A percentile compares a stretch with the other conserved stretches of the same genome.
These are phyloP conservation scores for Contarinia nasturtii DNA, from an alignment of 1,140 invertebrate genomes.

Conservation along the genomic window DNA sequence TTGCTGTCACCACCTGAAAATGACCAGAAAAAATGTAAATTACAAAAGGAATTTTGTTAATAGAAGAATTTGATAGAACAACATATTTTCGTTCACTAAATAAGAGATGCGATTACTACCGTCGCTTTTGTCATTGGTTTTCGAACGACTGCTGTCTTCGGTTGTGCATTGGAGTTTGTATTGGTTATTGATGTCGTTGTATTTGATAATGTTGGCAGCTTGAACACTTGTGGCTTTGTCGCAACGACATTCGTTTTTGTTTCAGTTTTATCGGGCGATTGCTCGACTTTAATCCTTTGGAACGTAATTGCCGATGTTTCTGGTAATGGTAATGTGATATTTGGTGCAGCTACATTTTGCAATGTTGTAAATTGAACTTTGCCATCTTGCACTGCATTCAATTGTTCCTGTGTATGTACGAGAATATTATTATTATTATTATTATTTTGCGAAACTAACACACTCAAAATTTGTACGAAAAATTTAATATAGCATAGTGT, in stretches of 20 bases:
- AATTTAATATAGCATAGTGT: too few species aligned
- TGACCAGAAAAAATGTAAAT: too few species aligned
- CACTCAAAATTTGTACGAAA: too few species aligned
- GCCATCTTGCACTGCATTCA: neutral
- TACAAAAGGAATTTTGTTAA: too few species aligned
- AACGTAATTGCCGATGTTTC: conserved; percentile 9
- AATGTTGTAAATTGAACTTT: conserved; percentile 1
- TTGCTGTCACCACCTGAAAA: neutral
- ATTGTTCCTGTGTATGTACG: too few species aligned
- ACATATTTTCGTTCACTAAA: too few species aligned
- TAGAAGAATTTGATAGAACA: too few species aligned
- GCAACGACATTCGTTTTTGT: conserved; percentile 2
- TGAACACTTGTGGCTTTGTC: neutral
- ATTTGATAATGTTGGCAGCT: neutral
- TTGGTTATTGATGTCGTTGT: neutral
- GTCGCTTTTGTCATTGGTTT: conserved; percentile 10
- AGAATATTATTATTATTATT: too few species aligned
- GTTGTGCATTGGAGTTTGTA: neutral
- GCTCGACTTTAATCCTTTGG: conserved; percentile 14
- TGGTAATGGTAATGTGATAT: neutral
- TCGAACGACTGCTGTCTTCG: conserved; percentile 4
- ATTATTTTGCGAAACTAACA: too few species aligned
- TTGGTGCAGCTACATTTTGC: neutral
- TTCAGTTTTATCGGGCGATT: conserved; percentile 15
- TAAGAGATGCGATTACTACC: too few species aligned